Conservation (phyloP, 2,888 invertebrate species). For the Myopa testacea region DNA sequence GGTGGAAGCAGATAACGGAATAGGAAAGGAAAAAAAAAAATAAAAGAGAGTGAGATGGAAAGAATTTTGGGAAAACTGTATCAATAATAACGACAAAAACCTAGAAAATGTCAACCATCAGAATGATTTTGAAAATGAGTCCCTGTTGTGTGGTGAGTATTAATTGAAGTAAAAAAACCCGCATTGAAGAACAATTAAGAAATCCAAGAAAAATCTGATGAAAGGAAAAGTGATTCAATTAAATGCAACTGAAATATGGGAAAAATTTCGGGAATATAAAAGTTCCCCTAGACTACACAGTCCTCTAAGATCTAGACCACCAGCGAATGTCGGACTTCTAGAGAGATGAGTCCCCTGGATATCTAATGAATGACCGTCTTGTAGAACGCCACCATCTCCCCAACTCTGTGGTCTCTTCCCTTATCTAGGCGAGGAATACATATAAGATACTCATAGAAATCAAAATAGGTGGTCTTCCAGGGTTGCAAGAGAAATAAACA, state of each 20-base stretch:
- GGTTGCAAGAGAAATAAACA: too few species aligned
- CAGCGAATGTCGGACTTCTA: too few species aligned
- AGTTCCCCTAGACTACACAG: too few species aligned
- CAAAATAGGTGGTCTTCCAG: too few species aligned
- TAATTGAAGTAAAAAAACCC: slow-evolving; percentile 43
- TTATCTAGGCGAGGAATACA: too few species aligned
- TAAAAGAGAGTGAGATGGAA: neutral
- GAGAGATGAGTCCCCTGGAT: too few species aligned
- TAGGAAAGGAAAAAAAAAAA: neutral
- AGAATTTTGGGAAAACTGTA: neutral
- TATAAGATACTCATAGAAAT: too few species aligned
- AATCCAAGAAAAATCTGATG: slow-evolving; percentile 48
- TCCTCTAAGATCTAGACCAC: too few species aligned
- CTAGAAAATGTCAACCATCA: slow-evolving; percentile 58
- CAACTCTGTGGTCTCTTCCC: too few species aligned
- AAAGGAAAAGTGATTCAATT: slow-evolving; percentile 20
- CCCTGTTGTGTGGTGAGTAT: neutral
- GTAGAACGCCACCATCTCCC: too few species aligned
- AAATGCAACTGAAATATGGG: neutral
- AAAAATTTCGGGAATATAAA: neutral
- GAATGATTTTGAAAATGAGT: slow-evolving; percentile 51
- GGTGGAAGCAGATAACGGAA: neutral
- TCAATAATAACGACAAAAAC: neutral
- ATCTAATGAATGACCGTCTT: too few species aligned
- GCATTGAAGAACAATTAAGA: slow-evolving; percentile 63